These are phyloP conservation scores for Heliconius erato DNA, from an alignment of 2,888 invertebrate species.

Conservation along the genomic window DNA sequence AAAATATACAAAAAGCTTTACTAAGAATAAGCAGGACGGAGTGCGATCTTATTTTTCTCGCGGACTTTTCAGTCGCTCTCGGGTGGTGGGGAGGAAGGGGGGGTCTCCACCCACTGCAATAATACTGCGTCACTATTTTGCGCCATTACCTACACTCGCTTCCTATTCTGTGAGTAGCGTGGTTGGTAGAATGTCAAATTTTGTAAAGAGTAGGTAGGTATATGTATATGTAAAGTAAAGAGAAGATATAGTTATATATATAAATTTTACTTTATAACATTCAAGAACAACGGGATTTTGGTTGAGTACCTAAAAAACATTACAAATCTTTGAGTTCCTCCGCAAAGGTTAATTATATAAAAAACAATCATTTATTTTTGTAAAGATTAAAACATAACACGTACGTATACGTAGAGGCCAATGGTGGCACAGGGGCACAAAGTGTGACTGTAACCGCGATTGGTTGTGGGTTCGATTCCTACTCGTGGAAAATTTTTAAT, in stretches of 20 bases:
- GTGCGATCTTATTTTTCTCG: conserved; percentile 86
- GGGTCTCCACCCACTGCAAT: conserved; percentile 81
- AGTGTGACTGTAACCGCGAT: no score
- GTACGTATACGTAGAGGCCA: no score
- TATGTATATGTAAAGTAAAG: conserved; percentile 21
- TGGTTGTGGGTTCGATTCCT: no score
- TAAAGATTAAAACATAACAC: not conserved
- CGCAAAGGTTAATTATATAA: not conserved
- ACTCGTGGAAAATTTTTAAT: no score
- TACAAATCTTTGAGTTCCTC: no score
- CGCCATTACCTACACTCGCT: conserved; percentile 87
- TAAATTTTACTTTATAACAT: not conserved
- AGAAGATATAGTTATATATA: conserved; percentile 9
- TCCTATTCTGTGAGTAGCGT: conserved; percentile 85
- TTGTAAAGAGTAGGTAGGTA: conserved; percentile 16
- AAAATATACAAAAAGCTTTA: conserved; percentile 81
- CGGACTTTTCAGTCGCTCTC: conserved; percentile 85
- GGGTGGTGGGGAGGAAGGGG: conserved; percentile 64
- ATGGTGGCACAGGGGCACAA: no score
- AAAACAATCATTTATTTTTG: not conserved
- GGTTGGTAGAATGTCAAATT: conserved; percentile 69
- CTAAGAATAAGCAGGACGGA: conserved; percentile 85
- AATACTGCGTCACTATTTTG: conserved; percentile 87
- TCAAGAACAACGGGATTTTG: not conserved
- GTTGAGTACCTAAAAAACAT: not conserved